Conservation (phyloP, 2,888 invertebrate species). For the Hylaea fasciaria region DNA sequence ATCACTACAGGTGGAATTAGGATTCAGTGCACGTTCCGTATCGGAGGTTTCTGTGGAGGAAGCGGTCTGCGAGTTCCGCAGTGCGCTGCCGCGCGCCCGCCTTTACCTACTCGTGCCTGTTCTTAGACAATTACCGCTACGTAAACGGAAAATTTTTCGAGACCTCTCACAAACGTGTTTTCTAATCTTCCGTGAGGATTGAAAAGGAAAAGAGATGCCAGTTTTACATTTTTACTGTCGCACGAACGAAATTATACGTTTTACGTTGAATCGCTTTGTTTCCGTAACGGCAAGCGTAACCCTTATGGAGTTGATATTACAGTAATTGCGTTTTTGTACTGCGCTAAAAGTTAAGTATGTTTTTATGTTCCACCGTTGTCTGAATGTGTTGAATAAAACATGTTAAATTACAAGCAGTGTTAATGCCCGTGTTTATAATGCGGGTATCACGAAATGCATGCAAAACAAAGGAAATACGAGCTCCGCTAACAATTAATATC, state of each 20-base stretch:
- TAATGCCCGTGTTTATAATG: slow-evolving; percentile 46
- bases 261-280: slow-evolving; percentile 47
- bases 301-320: slow-evolving; percentile 54
- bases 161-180: slow-evolving; percentile 77
- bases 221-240: slow-evolving; percentile 61
- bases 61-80: slow-evolving; percentile 72
- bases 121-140: slow-evolving; percentile 81
- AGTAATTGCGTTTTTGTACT: slow-evolving; percentile 49
- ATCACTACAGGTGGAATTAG: slow-evolving; percentile 78
- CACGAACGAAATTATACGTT: slow-evolving; percentile 54
- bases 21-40: slow-evolving; percentile 79
- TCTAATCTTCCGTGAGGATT: slow-evolving; percentile 71
- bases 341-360: slow-evolving; percentile 47
- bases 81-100: slow-evolving; percentile 62
- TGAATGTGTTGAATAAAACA: slow-evolving; percentile 50
- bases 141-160: slow-evolving; percentile 81
- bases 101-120: slow-evolving; percentile 71
- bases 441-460: slow-evolving; percentile 49
- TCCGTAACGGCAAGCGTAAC: slow-evolving; percentile 49
- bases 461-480: slow-evolving; percentile 58
- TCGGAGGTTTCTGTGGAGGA: slow-evolving; percentile 72
- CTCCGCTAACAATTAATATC: slow-evolving; percentile 70
- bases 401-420: slow-evolving; percentile 49
- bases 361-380: slow-evolving; percentile 47
- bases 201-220: slow-evolving; percentile 60